phyloP scores from a whole-genome alignment of 2,113 vertebrate genomes.

The Apaloderma vittatum region DNA sequence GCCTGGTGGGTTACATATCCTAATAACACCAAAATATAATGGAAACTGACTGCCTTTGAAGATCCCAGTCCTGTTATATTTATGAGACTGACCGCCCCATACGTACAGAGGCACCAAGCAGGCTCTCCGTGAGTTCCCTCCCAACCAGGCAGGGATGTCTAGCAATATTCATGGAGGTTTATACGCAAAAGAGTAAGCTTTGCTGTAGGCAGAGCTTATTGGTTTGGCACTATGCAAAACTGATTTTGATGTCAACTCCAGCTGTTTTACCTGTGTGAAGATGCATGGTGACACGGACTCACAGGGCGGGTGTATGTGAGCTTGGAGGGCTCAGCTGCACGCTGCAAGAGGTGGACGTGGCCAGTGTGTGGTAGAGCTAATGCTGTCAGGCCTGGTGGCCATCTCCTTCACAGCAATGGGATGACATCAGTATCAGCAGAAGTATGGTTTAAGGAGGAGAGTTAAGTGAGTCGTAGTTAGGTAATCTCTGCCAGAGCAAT shows the following conservation, averaged over 20 bases:
- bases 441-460: not conserved
- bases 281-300: fast-evolving
- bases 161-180: not conserved
- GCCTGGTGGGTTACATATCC: not conserved
- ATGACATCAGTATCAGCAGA: not conserved
- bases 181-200: not conserved
- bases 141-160: not conserved
- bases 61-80: not conserved
- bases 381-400: not conserved
- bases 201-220: not conserved
- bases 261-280: not conserved
- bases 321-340: not conserved
- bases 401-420: not conserved
- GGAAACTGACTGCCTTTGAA: not conserved
- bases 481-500: not conserved
- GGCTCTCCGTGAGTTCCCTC: not conserved
- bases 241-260: not conserved
- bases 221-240: not conserved
- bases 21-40: not conserved
- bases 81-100: not conserved
- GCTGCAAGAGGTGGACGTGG: not conserved
- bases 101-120: not conserved
- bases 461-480: not conserved
- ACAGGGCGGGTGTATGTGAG: fast-evolving
- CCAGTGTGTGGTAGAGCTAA: not conserved